Evolutionary conservation across 2,888 invertebrate species (phyloP), one percentile per base, ranked within the genome.

Genomic region (Caenorhabditis uteleia): DNA sequence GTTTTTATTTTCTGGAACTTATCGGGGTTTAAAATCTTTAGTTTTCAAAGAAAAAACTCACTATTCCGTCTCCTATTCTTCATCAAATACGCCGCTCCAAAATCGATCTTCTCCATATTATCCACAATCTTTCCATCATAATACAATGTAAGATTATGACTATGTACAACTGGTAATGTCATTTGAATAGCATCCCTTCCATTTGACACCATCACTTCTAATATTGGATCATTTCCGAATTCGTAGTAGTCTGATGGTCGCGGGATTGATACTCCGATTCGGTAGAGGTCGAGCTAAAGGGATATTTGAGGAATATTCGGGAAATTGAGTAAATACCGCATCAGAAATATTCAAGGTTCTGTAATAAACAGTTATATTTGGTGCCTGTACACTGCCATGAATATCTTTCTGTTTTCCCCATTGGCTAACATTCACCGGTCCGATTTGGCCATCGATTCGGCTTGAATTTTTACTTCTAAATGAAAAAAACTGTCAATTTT

Each of bases 181-280:
- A 61, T 10, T 10, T 38, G 16, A 14, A 61, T 42, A 38, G 36
- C 47, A 20, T 61, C 61, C 0, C 55, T 45, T 25, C 55, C 61
- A 42, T 61, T 61, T 1, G 61, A 50, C 3, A 36, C 55, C n/a
- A 51, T 33, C 2, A 54, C 36, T 25, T 61, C 55, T 1, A 61
- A 36, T 21, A 61, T 47, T 12, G 51, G 18, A 16, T n/a, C 40
- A 1, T 20, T 29, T 26, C 40, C 42, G 1, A 46, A 47, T 12
- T 25, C 7, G 8, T 21, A 2, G 27, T 16, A 55, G 1, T 45
- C 12, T 8, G 21, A 3, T 2, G 53, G 48, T 20, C 55, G 12
- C 2, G 25, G 14, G 4, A 61, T 23, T 33, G 39, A 33, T 6
- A 43, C 47, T 5, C 36, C 27, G 8, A 61, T 14, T 43, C 51